Evolutionary conservation across 2,888 invertebrate genomes (phyloP).

Genomic region (Cryptus armator): DNA sequence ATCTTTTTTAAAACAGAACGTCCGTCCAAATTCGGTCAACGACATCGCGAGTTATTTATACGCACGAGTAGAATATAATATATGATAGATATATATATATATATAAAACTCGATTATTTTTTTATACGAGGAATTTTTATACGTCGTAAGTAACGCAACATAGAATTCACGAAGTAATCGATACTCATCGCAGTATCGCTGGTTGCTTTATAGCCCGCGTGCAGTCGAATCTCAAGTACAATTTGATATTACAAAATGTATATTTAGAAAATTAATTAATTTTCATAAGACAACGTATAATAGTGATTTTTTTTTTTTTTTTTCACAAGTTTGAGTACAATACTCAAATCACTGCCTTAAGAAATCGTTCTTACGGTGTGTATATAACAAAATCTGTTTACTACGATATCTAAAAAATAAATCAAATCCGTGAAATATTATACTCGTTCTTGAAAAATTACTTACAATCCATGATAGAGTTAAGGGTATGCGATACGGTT

Average conservation of each 20-base stretch:
- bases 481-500: background rate
- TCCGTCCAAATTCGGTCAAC: constrained; percentile 79
- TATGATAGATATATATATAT: constrained; percentile 23
- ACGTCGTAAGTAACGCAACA: constrained; percentile 3
- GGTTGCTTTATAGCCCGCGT: background rate
- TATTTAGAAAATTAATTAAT: constrained; percentile 1
- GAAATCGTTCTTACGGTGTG: background rate
- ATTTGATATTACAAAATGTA: constrained; percentile 45
- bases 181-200: background rate
- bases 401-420: background rate
- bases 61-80: constrained; percentile 25
- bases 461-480: background rate
- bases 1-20: constrained; percentile 67
- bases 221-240: constrained; percentile 38
- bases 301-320: background rate
- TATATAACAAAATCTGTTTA: constrained; percentile 4
- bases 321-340: constrained; percentile 12
- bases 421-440: background rate
- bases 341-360: constrained; percentile 11
- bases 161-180: background rate
- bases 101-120: constrained; percentile 28
- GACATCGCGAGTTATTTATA: constrained; percentile 33
- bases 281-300: constrained; percentile 20
- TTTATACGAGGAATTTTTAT: constrained; percentile 39
- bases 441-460: background rate